Evolutionary conservation across 2,113 vertebrate species (phyloP), one percentile per base, ranked within the genome.

Genomic region (Donacobius atricapilla): DNA sequence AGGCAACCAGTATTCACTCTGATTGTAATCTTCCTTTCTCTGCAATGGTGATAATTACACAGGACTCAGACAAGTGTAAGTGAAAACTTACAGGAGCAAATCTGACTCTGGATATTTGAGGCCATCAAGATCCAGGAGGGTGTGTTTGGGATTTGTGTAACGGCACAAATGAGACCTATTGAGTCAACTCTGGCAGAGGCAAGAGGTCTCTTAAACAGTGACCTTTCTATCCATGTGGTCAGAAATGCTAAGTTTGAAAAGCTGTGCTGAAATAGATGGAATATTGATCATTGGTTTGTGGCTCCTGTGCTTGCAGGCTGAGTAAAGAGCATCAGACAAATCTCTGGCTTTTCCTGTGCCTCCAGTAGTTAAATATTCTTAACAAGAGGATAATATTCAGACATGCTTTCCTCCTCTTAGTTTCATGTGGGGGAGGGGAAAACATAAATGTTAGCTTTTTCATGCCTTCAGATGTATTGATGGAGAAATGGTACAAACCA

Each of bases 181-280:
- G 1, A 75, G 40, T 87, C 69, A 94, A 22, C 51, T 27, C 25
- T 30, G 68, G 83, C 64, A 72, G 84, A 90, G 57, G 51, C 15
- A 79, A 60, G 51, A 71, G 85, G 85, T 94, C 72, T 94, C 64
- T 88, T 95, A 90, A 92, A 53, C 25, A 56, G 51, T 93, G 91
- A 93, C 91, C 83, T 89, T 91, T 94, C 53, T 50, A 20, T 76
- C 31, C 0, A 0, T 95, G 86, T 48, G 90, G 90, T 93, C 71
- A 95, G 72, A 90, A 87, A 93, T 82, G 56, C 44, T 64, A 78
- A 80, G 40, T 83, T 96, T 90, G 31, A 90, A 81, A 48, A 92
- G 68, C 75, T 72, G 33, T 79, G 69, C 69, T 87, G 86, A 81
- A 91, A 83, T 35, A 57, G 35, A 40, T 57, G 44, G 61, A 50